Conservation (phyloP, 2,888 invertebrate genomes). For the Caenorhabditis uteleia region DNA sequence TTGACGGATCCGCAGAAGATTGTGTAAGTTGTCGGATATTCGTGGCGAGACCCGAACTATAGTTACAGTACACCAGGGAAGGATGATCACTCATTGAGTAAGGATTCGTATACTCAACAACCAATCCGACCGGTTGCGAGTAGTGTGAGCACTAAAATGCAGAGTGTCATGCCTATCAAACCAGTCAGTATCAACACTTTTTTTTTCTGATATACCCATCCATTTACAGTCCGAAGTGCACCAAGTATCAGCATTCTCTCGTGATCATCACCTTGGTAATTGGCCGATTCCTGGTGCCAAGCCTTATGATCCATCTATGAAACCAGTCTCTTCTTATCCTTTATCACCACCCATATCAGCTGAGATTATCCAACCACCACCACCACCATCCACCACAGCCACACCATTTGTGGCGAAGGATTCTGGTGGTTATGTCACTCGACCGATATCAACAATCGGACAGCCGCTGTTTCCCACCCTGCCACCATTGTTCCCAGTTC, state of each 20-base stretch:
- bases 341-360: conserved; percentile 15
- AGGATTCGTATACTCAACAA: conserved; percentile 5
- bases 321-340: conserved; percentile 46
- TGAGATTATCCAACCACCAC: conserved; percentile 1
- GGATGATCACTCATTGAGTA: conserved; percentile 9
- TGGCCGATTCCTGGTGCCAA: conserved; percentile 58
- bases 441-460: conserved; percentile 27
- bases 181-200: conserved; percentile 8
- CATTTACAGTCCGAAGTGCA: conserved; percentile 31
- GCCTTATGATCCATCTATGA: conserved; percentile 47
- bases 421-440: conserved; percentile 21
- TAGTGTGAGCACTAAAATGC: conserved; percentile 39
- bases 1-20: conserved; percentile 44
- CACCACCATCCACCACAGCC: conserved; percentile 4
- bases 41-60: neutral
- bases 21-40: neutral
- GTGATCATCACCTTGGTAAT: conserved; percentile 51
- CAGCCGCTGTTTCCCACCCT: conserved; percentile 13
- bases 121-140: conserved; percentile 37
- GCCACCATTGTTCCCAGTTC: conserved; percentile 10
- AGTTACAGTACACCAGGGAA: conserved; percentile 11
- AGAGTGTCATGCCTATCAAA: conserved; percentile 31
- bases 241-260: conserved; percentile 40
- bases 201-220: neutral
- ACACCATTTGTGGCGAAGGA: neutral